phyloP scores from a whole-genome alignment of 1,140 invertebrate genomes.

The Euura lappo region DNA sequence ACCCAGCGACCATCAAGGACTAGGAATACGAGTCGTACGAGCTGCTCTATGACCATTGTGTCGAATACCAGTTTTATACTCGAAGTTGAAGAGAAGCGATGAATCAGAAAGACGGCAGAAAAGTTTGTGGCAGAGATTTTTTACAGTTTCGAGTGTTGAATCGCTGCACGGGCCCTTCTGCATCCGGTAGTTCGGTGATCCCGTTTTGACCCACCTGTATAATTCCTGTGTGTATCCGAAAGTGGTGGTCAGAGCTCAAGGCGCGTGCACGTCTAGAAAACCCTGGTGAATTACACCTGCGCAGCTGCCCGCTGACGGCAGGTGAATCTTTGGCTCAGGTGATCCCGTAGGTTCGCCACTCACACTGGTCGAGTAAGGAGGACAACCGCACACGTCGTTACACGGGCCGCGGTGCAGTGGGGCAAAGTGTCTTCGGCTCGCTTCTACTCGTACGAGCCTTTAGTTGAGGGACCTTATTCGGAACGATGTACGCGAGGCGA shows the following conservation, averaged over 20 bases:
- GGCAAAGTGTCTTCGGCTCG: conserved; percentile 41
- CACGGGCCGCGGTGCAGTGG: conserved; percentile 29
- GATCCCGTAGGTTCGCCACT: conserved; percentile 35
- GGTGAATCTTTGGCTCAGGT: conserved; percentile 59
- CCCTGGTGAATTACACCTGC: conserved; percentile 55
- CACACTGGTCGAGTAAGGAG: too few relatives aligned
- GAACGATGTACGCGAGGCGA: too few relatives aligned
- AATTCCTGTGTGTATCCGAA: background rate
- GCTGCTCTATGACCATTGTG: too few relatives aligned
- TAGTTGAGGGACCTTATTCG: background rate
- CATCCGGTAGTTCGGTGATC: background rate
- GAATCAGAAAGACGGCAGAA: too few relatives aligned
- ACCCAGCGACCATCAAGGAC: background rate
- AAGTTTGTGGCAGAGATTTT: too few relatives aligned
- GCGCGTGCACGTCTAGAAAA: conserved; percentile 44
- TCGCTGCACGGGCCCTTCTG: background rate
- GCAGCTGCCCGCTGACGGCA: conserved; percentile 52
- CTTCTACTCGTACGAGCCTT: conserved; percentile 15
- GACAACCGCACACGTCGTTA: conserved; percentile 21
- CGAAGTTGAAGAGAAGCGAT: too few relatives aligned
- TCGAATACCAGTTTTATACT: too few relatives aligned
- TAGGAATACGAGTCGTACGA: background rate
- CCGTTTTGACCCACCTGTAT: background rate
- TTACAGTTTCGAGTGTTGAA: too few relatives aligned
- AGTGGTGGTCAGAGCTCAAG: conserved; percentile 14